Percentiles rank a stretch among this genome's conserved stretches.
These are phyloP conservation scores for Holacanthella duospinosa DNA, from an alignment of 2,888 invertebrate species.

Conservation along the genomic window DNA sequence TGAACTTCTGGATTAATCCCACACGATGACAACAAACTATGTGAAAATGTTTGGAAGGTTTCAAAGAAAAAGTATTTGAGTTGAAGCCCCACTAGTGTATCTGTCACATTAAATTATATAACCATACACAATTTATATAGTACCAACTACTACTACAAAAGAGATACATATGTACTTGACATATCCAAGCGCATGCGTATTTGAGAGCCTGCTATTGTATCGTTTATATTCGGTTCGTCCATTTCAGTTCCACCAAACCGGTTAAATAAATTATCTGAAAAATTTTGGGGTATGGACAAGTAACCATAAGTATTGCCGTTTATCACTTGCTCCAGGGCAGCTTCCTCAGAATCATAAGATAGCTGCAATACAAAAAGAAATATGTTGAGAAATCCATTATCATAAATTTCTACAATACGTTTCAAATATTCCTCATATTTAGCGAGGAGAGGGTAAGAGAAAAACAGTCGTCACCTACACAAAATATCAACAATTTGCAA, in stretches of 20 bases:
- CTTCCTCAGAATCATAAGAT: conserved; percentile 38
- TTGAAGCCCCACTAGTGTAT: conserved; percentile 57
- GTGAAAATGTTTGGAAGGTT: conserved; percentile 75
- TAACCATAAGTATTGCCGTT: conserved; percentile 78
- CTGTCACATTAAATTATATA: no score
- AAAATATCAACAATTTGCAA: no score
- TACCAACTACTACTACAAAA: no score
- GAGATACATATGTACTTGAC: no score
- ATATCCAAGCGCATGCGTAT: conserved; percentile 83
- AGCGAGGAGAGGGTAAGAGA: no score
- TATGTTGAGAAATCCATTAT: background rate
- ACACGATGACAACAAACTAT: conserved; percentile 59
- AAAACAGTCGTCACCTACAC: no score
- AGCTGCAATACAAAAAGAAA: background rate
- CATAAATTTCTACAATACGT: background rate
- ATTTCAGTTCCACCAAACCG: conserved; percentile 63
- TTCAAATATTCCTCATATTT: no score
- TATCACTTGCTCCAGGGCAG: conserved; percentile 61
- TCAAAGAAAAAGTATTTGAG: conserved; percentile 73
- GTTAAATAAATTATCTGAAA: conserved; percentile 72
- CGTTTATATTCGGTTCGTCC: conserved; percentile 50
- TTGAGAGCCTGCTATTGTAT: conserved; percentile 73
- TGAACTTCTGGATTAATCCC: conserved; percentile 73
- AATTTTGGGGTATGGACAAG: conserved; percentile 75
- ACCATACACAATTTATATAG: no score